These are phyloP conservation scores for Acholoe squamosa DNA, from an alignment of 2,888 invertebrate genomes.

Conservation along the genomic window DNA sequence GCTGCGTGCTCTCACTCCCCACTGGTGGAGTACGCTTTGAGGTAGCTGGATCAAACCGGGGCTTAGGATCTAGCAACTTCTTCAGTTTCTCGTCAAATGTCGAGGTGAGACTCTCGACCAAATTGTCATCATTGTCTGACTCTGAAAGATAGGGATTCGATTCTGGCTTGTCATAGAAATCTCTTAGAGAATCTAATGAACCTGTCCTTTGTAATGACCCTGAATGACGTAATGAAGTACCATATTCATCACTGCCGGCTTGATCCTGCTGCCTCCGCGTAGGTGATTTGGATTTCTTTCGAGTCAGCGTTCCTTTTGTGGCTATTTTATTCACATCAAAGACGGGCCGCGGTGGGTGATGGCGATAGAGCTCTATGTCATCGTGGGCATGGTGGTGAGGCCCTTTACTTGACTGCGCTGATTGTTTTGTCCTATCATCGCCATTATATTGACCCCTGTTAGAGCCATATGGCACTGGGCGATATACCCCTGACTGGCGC, in stretches of 20 bases:
- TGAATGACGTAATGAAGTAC: conserved; percentile 33
- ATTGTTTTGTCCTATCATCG: background rate
- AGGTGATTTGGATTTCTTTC: conserved; percentile 51
- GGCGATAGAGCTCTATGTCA: conserved; percentile 58
- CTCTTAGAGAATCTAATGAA: conserved; percentile 86
- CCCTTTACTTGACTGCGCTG: background rate
- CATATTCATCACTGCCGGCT: conserved; percentile 3
- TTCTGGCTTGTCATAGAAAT: conserved; percentile 80
- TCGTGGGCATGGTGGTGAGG: conserved; percentile 12
- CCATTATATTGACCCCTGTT: conserved; percentile 35
- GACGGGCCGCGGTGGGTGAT: background rate
- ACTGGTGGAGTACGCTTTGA: conserved; percentile 51
- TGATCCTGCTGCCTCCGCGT: conserved; percentile 32
- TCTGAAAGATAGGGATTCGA: conserved; percentile 13
- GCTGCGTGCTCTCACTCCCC: conserved; percentile 56
- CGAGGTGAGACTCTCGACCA: conserved; percentile 77
- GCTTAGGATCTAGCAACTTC: conserved; percentile 76
- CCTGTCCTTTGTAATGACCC: conserved; percentile 76
- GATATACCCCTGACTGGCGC: background rate
- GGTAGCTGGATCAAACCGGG: conserved; percentile 70
- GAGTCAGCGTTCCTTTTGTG: conserved; percentile 54
- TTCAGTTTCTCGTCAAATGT: conserved; percentile 81
- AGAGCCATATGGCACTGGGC: conserved; percentile 47
- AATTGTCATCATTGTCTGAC: conserved; percentile 75
- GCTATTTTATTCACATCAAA: conserved; percentile 60